phyloP scores from a whole-genome alignment of 2,888 invertebrate species.

The Cheilosia scutellata region DNA sequence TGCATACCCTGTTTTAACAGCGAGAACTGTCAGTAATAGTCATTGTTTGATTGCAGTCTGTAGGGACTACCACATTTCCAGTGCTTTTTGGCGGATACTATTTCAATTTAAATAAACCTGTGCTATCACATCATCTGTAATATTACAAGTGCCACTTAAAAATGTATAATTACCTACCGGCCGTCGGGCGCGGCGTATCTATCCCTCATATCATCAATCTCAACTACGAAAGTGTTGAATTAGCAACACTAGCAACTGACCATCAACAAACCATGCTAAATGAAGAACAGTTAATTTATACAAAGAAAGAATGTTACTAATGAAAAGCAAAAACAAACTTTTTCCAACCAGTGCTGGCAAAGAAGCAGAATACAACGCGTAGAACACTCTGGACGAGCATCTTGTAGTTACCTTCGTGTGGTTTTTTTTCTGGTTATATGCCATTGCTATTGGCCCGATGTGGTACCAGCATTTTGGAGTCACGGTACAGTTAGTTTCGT shows the following conservation, averaged over 20 bases:
- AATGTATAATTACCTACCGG: no score
- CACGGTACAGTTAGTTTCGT: conserved; percentile 62
- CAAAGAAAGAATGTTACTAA: conserved; percentile 47
- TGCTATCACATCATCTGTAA: no score
- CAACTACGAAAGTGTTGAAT: conserved; percentile 28
- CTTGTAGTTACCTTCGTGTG: neutral
- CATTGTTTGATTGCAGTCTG: no score
- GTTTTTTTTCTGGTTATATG: conserved; percentile 2
- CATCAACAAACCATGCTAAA: conserved; percentile 38
- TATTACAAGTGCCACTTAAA: no score
- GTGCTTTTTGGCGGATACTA: no score
- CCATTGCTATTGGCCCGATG: conserved; percentile 21
- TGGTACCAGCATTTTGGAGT: conserved; percentile 55
- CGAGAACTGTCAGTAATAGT: no score
- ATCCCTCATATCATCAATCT: neutral
- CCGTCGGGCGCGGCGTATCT: no score
- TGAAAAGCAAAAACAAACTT: conserved; percentile 50
- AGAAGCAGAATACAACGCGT: conserved; percentile 31
- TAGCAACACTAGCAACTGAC: conserved; percentile 23
- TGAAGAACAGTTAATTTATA: conserved; percentile 50
- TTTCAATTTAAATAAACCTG: no score
- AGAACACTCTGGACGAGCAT: conserved; percentile 8
- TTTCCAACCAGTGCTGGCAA: conserved; percentile 12
- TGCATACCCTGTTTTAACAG: no score
- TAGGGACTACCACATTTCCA: no score